Base-by-base conservation (phyloP, 2,797 vertebrate species). In the Rhinichthys osculus region DNA sequence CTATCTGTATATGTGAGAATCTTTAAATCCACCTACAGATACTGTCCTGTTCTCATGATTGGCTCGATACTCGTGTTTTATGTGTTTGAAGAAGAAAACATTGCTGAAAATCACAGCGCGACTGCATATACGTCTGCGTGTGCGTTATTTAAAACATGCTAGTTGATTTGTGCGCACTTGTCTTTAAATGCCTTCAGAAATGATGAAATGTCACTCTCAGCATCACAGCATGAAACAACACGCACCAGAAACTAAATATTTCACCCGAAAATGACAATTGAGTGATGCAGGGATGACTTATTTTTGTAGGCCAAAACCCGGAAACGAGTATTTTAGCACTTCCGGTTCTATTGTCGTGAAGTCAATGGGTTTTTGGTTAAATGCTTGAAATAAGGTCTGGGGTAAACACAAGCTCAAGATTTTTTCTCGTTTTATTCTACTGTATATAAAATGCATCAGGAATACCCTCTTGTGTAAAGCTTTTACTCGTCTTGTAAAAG, bases 1-100 rank as follows among this genome's bases (percentile, higher is more conserved):
- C 6, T 74, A 38, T 66, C 52, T 59, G 81, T 42, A 74, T 85
- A 86, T 87, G 89, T 89, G 86, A 83, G 81, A 62, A 62, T 35
- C 30, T 81, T 79, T 30, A 52, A 38, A 17, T 71, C 42, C 79
- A 77, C 59, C 50, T 42, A 77, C 62, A 33, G 67, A 86, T 73
- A 52, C 74, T 52, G 85, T 84, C 69, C 64, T 50, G 19, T 42
- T 57, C 33, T 21, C 13, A n/a, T 9, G 8, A 40, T 69, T 76
- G 33, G 27, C 14, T 76, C 14, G 23, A 35, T 50, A 23, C 38
- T 38, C 14, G 9, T 5, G 9, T 30, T n/a, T 66, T 11, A 57
- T 40, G 54, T 33, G 57, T 13, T 44, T 6, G 11, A 8, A 23
- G 3, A n/a, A 57, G 23, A 42, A 9, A 59, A 71, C 8, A 47